Percentiles rank a stretch among this genome's conserved stretches.
phyloP scores from a whole-genome alignment of 1,140 invertebrate genomes.

The Mamestra configurata region DNA sequence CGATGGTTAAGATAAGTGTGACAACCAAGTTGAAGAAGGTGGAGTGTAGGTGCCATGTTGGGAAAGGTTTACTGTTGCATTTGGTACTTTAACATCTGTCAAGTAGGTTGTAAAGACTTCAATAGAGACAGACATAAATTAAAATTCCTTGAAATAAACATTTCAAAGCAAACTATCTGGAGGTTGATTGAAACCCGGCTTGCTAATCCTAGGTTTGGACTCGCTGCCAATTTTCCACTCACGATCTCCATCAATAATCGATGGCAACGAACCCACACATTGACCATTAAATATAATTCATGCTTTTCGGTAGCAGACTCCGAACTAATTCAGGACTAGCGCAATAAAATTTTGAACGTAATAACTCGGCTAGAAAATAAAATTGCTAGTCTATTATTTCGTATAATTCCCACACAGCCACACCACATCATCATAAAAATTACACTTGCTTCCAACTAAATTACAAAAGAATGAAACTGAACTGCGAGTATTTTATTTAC shows the following conservation, averaged over 20 bases:
- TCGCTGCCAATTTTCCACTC: conserved; percentile 23
- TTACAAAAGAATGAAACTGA: conserved; percentile 42
- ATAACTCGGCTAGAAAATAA: conserved; percentile 35
- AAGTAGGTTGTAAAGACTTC: neutral
- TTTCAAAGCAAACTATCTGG: neutral
- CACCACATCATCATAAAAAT: conserved; percentile 35
- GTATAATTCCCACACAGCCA: conserved; percentile 35
- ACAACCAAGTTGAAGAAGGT: conserved; percentile 34
- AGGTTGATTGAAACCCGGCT: neutral
- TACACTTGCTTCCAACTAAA: neutral
- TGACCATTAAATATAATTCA: conserved; percentile 28
- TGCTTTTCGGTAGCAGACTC: conserved; percentile 8
- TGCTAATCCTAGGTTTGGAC: conserved; percentile 6
- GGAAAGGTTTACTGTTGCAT: conserved; percentile 34
- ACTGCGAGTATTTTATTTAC: conserved; percentile 31
- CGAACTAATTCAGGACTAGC: conserved; percentile 18
- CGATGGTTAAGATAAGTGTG: conserved; percentile 39
- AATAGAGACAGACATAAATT: neutral
- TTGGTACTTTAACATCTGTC: neutral
- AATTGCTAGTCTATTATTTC: conserved; percentile 30
- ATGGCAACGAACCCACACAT: conserved; percentile 23
- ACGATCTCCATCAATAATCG: conserved; percentile 32
- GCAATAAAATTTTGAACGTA: conserved; percentile 39
- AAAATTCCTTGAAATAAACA: conserved; percentile 2
- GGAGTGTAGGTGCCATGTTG: neutral